Conservation (phyloP, 2,888 invertebrate species). For the Cosmia trapezina region DNA sequence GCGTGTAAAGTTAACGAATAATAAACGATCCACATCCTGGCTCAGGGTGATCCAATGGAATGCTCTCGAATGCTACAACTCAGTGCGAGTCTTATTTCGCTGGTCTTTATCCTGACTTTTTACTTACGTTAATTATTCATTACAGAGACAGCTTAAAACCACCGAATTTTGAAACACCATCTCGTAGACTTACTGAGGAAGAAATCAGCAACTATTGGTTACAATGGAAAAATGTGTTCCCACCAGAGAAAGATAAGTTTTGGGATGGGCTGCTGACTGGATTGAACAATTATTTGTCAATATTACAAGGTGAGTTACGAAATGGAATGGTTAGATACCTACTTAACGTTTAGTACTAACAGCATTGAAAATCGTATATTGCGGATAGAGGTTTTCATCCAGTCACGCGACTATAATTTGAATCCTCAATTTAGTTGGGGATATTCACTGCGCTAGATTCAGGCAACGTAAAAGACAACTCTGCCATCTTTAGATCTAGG, state of each 20-base stretch:
- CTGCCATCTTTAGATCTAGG: background rate
- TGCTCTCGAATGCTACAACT: background rate
- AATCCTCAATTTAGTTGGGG: background rate
- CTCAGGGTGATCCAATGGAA: background rate
- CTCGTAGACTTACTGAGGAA: conserved; percentile 87
- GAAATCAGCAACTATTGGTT: conserved; percentile 93
- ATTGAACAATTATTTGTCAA: conserved; percentile 91
- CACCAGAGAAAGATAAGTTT: conserved; percentile 91
- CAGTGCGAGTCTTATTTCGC: background rate
- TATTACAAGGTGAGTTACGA: conserved; percentile 89
- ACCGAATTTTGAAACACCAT: conserved; percentile 87
- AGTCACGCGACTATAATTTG: background rate
- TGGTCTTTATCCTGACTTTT: background rate
- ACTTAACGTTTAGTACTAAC: background rate
- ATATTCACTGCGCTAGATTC: background rate
- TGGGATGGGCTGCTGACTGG: conserved; percentile 93
- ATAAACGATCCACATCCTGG: background rate
- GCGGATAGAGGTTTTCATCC: background rate
- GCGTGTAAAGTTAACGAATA: background rate
- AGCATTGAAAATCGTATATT: background rate
- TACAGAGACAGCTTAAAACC: conserved; percentile 82
- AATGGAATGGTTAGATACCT: background rate
- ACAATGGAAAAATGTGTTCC: conserved; percentile 91
- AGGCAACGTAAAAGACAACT: background rate
- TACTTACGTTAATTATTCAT: conserved; percentile 16